Evolutionary conservation across 2,888 invertebrate genomes (phyloP).

Genomic region (Drosophila aldrichi): DNA sequence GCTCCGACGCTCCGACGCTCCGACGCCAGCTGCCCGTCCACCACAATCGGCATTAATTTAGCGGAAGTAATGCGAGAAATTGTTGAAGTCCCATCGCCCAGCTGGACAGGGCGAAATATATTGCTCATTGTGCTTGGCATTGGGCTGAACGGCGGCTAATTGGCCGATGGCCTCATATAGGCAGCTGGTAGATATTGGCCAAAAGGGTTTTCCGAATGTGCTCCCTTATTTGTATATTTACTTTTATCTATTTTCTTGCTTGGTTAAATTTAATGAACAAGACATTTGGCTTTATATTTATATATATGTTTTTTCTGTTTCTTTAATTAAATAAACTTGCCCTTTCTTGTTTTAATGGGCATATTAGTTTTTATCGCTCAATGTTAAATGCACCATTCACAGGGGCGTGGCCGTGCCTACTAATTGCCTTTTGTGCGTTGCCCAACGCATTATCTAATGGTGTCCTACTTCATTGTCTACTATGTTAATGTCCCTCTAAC

Average conservation of each 20-base stretch:
- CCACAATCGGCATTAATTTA: conserved; percentile 83
- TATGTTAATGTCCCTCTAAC: conserved; percentile 71
- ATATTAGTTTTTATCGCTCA: conserved; percentile 69
- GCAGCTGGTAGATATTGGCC: conserved; percentile 24
- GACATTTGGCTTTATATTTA: conserved; percentile 64
- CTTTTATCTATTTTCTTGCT: conserved; percentile 71
- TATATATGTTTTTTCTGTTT: conserved; percentile 13
- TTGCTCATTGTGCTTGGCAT: conserved; percentile 3
- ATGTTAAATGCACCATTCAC: conserved; percentile 41
- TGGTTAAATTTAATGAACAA: conserved; percentile 66
- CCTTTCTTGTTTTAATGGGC: conserved; percentile 57
- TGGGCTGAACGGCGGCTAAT: conserved; percentile 40
- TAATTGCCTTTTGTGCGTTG: conserved; percentile 61
- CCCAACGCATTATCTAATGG: conserved; percentile 60
- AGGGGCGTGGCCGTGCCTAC: conserved; percentile 31
- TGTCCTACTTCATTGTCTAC: conserved; percentile 41
- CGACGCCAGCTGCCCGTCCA: conserved; percentile 59
- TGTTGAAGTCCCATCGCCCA: conserved; percentile 50
- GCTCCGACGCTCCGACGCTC: conserved; percentile 64
- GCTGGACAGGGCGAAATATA: conserved; percentile 10
- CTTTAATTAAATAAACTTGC: conserved; percentile 73
- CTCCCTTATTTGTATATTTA: conserved; percentile 28
- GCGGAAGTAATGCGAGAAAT: conserved; percentile 84
- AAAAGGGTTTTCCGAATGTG: conserved; percentile 43
- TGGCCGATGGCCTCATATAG: conserved; percentile 40